A percentile compares a stretch with the other conserved stretches of the same genome.
Conservation (phyloP, 2,797 vertebrate genomes). For the Oreonectes daqikongensis region DNA sequence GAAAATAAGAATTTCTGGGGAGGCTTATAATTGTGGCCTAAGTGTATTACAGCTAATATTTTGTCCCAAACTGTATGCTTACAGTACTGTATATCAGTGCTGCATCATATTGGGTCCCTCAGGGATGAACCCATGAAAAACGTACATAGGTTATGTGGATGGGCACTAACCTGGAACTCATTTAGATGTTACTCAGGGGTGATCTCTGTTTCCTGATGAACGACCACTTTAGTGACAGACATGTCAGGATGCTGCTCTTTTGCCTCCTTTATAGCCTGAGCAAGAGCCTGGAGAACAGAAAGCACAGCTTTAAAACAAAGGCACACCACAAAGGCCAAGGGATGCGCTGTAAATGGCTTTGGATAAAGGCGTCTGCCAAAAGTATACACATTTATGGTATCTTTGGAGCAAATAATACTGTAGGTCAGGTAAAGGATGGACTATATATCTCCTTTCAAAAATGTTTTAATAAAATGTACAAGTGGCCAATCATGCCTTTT, state of each 20-base stretch:
- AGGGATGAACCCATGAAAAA: no score
- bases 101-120: background rate
- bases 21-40: no score
- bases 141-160: background rate
- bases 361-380: background rate
- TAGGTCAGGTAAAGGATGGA: background rate
- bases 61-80: no score
- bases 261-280: conserved; percentile 95
- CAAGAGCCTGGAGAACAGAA: conserved; percentile 83
- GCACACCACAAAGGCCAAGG: background rate
- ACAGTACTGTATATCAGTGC: background rate
- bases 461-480: background rate
- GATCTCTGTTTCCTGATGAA: conserved; percentile 97
- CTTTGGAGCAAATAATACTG: background rate
- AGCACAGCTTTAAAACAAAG: background rate
- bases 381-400: no score
- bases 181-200: conserved; percentile 80
- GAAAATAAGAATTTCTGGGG: no score
- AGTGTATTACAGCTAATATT: no score
- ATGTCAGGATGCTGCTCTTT: conserved; percentile 98
- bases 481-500: background rate
- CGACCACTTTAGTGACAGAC: conserved; percentile 98
- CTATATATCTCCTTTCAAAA: background rate
- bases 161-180: conserved; percentile 8
- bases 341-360: background rate